A percentile compares a stretch with the other conserved stretches of the same genome.
These are phyloP conservation scores for Carcina quercana DNA, from an alignment of 2,888 invertebrate genomes.

Conservation along the genomic window DNA sequence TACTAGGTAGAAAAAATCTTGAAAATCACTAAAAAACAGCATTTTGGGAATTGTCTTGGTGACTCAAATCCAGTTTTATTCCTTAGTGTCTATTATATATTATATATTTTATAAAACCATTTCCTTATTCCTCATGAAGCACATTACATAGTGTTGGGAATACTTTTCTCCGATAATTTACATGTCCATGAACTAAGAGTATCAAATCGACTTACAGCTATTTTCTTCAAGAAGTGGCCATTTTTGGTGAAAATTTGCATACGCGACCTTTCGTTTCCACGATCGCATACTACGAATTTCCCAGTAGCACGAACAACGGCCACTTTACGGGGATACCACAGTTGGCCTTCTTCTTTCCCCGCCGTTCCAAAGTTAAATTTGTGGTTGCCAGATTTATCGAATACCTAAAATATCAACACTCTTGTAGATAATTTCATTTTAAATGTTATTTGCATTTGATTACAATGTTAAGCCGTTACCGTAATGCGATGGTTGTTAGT, in stretches of 20 bases:
- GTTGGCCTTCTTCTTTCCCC: slow-evolving; percentile 96
- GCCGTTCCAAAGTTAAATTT: slow-evolving; percentile 96
- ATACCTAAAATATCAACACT: slow-evolving; percentile 81
- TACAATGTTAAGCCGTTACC: slow-evolving; percentile 20
- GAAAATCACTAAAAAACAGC: too few relatives aligned
- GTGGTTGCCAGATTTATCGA: slow-evolving; percentile 94
- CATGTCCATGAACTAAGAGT: too few relatives aligned
- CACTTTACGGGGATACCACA: slow-evolving; percentile 98
- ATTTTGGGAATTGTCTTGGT: too few relatives aligned
- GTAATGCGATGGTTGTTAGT: slow-evolving; percentile 98
- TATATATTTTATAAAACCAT: too few relatives aligned
- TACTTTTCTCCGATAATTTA: too few relatives aligned
- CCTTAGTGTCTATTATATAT: neutral
- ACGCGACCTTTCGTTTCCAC: slow-evolving; percentile 95
- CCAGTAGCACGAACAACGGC: slow-evolving; percentile 91
- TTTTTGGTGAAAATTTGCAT: slow-evolving; percentile 98
- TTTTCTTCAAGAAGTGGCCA: slow-evolving; percentile 96
- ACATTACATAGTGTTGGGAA: too few relatives aligned
- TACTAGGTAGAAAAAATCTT: too few relatives aligned
- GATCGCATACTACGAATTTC: slow-evolving; percentile 97
- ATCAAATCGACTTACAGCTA: slow-evolving; percentile 76
- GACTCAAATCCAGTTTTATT: too few relatives aligned
- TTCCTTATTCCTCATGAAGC: too few relatives aligned
- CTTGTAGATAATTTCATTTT: too few relatives aligned
- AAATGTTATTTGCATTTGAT: too few relatives aligned